Conservation (phyloP, 2,113 vertebrate genomes). For the Camelus bactrianus region DNA sequence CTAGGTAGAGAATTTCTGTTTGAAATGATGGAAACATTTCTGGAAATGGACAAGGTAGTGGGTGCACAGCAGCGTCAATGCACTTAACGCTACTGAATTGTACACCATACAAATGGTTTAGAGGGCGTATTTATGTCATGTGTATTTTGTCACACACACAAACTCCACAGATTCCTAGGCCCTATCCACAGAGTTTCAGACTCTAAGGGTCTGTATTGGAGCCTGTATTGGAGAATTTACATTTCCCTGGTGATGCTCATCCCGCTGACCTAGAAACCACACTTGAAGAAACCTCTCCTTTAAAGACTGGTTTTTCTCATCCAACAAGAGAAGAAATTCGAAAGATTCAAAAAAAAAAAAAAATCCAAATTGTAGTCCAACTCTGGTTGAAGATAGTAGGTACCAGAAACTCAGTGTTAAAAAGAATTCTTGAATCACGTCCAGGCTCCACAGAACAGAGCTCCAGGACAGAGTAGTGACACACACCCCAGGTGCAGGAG, state of each 20-base stretch:
- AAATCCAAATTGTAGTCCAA: neutral
- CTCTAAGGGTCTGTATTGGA: neutral
- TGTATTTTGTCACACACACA: slow-evolving; percentile 3
- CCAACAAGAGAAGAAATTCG: neutral
- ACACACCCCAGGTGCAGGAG: rapidly evolving
- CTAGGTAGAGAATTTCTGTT: neutral
- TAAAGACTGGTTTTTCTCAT: neutral
- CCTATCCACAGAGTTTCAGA: neutral
- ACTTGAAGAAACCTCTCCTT: neutral
- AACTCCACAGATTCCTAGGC: neutral
- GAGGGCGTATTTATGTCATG: neutral
- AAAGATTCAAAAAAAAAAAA: neutral
- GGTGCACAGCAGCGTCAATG: neutral
- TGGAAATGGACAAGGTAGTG: neutral
- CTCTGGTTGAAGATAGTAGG: neutral
- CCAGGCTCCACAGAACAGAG: neutral
- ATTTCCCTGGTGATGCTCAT: neutral
- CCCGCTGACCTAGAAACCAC: neutral
- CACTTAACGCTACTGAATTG: neutral
- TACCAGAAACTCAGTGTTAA: neutral
- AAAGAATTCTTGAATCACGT: neutral
- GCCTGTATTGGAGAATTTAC: neutral
- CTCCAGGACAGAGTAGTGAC: neutral
- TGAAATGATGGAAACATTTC: neutral
- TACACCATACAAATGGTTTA: neutral